phyloP scores from a whole-genome alignment of 2,113 vertebrate genomes.

The Carassius auratus region DNA sequence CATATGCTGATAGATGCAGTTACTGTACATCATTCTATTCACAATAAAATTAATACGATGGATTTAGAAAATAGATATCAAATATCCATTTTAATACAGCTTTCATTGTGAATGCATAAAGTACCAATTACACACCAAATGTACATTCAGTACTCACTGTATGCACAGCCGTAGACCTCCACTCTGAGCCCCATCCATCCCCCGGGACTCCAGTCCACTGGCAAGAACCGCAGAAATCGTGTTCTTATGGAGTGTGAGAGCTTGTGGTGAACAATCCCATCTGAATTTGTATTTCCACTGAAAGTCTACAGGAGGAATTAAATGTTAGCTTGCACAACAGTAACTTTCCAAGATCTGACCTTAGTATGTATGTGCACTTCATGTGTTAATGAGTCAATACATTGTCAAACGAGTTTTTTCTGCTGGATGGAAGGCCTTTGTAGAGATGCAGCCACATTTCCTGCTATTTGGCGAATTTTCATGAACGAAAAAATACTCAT shows the following conservation, averaged over 20 bases:
- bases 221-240: slow-evolving; percentile 82
- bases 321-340: neutral
- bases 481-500: neutral
- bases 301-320: slow-evolving; percentile 71
- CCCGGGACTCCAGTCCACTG: slow-evolving; percentile 76
- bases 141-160: slow-evolving; percentile 79
- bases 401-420: neutral
- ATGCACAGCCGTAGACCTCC: slow-evolving; percentile 84
- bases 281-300: slow-evolving; percentile 81
- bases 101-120: neutral
- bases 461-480: neutral
- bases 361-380: neutral
- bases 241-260: slow-evolving; percentile 79
- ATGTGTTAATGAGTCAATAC: neutral
- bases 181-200: slow-evolving; percentile 82
- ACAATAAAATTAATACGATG: neutral
- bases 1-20: too few relatives aligned
- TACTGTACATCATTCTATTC: too few relatives aligned
- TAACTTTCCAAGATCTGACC: neutral
- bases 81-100: neutral
- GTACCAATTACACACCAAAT: neutral
- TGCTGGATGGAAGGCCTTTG: neutral
- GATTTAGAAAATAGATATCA: neutral
- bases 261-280: slow-evolving; percentile 81
- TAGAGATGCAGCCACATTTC: neutral